These are phyloP conservation scores for Trididemnum nubilum DNA, from an alignment of 23 tunicate species.

Conservation along the genomic window DNA sequence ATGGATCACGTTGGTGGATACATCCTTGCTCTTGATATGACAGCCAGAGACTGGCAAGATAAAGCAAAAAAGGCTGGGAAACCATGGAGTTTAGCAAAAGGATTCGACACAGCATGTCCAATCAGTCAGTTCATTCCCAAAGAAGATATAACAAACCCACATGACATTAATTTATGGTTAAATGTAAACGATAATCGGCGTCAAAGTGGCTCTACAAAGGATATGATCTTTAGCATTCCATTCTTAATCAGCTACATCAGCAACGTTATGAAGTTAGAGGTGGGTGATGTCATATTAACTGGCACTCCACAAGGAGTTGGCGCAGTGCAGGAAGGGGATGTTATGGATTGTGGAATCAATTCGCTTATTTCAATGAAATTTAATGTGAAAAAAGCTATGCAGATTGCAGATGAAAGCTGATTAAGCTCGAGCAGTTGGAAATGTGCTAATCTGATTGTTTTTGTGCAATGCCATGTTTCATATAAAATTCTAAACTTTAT, in stretches of 20 bases:
- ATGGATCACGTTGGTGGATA: conserved; percentile 91
- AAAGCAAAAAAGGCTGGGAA: conserved; percentile 75
- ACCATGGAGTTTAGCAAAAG: conserved; percentile 94
- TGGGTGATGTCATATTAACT: conserved; percentile 83
- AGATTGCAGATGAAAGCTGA: no score
- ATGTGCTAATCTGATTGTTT: no score
- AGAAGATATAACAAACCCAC: conserved; percentile 65
- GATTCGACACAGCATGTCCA: conserved; percentile 92
- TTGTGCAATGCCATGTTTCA: no score
- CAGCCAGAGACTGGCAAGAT: conserved; percentile 95
- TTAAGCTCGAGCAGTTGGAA: no score
- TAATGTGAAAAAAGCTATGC: no score
- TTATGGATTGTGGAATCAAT: conserved; percentile 76
- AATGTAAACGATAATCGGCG: conserved; percentile 59
- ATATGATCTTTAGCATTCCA: conserved; percentile 88
- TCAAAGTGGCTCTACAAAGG: conserved; percentile 74
- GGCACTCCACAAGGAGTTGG: conserved; percentile 98
- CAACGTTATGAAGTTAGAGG: conserved; percentile 64
- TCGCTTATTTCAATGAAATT: conserved; percentile 49
- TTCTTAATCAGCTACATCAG: conserved; percentile 66
- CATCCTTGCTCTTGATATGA: conserved; percentile 86
- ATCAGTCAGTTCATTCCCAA: conserved; percentile 72
- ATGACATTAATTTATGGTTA: conserved; percentile 69
- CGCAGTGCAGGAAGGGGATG: conserved; percentile 65
- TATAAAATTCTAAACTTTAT: no score